Base-by-base conservation (phyloP, 2,888 invertebrate genomes). In the Pemphredon lugubris region DNA sequence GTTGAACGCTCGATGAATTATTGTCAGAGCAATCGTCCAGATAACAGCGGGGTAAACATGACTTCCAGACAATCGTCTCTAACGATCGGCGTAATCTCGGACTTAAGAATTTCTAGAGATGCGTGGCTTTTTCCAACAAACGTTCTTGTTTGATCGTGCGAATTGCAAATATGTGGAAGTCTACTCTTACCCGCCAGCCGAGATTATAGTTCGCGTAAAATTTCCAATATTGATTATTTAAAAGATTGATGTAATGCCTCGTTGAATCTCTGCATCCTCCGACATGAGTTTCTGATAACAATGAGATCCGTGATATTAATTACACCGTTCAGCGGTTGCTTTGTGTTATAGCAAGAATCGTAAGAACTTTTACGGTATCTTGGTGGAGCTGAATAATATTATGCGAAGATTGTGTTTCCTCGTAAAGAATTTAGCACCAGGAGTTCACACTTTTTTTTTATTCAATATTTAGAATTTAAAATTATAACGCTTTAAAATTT, bases 21-120 rank as follows among this genome's bases (percentile, higher is more conserved):
- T 73, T 71, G 60, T 63, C 70, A 51, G 61, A 69, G 69, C 51
- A 59, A 70, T 73, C 69, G 50, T 47, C 40, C 18, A 71, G 75
- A 75, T 75, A 75, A 63, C 70, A 30, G 42, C 16, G 54, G 14
- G 44, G 67, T 64, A 75, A 75, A 74, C 50, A 75, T 6, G 47
- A 18, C 21, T 55, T 45, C 50, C 44, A 32, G 51, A 60, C 68
- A 60, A 60, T 45, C 32, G 20, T 51, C 14, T 60, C 40, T 32
- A 50, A 69, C 16, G 30, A 61, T 53, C 32, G 14, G n/a, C 26
- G 30, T 13, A 32, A 26, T 51, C 44, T 45, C 16, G 26, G 57
- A 42, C 30, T 18, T 32, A 47, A 47, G 57, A 51, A 21, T 23
- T 44, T 50, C 21, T 51, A 51, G 44, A 50, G 40, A 34, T 48